These are phyloP conservation scores for Characodon lateralis DNA, from an alignment of 2,797 vertebrate genomes.

Conservation along the genomic window DNA sequence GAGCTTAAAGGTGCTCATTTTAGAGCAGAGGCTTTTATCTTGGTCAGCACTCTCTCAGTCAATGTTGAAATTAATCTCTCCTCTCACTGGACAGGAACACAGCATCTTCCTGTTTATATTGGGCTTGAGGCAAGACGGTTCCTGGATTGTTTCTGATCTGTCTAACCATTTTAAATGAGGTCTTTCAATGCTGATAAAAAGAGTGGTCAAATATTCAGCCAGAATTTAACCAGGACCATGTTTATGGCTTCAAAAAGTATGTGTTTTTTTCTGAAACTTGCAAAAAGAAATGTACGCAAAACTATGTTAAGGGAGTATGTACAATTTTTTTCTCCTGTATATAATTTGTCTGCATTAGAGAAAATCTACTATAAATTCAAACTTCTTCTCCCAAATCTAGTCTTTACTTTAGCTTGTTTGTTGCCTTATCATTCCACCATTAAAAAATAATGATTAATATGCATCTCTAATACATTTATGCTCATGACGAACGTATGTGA, in stretches of 20 bases:
- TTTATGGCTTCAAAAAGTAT: background rate
- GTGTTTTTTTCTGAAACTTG: background rate
- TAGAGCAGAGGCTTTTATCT: background rate
- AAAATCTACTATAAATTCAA: background rate
- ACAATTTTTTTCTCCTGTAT: background rate
- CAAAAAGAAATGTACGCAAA: background rate
- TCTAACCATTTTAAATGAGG: background rate
- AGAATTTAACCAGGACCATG: background rate
- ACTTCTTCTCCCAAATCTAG: background rate
- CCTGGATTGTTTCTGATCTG: no score
- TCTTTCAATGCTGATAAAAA: background rate
- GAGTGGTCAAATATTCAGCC: background rate
- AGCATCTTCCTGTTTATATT: background rate
- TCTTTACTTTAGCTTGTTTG: background rate
- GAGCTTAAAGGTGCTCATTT: constrained; percentile 3
- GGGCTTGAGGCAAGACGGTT: no score
- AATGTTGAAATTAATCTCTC: background rate
- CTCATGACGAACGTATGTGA: background rate
- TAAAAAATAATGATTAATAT: background rate
- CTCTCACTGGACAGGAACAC: background rate
- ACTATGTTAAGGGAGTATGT: background rate
- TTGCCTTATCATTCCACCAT: background rate
- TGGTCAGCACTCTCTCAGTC: background rate
- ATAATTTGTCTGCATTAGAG: background rate
- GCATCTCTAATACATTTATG: background rate